Evolutionary conservation across 2,797 vertebrate species (phyloP).

Genomic region (Coracias cyanogaster): DNA sequence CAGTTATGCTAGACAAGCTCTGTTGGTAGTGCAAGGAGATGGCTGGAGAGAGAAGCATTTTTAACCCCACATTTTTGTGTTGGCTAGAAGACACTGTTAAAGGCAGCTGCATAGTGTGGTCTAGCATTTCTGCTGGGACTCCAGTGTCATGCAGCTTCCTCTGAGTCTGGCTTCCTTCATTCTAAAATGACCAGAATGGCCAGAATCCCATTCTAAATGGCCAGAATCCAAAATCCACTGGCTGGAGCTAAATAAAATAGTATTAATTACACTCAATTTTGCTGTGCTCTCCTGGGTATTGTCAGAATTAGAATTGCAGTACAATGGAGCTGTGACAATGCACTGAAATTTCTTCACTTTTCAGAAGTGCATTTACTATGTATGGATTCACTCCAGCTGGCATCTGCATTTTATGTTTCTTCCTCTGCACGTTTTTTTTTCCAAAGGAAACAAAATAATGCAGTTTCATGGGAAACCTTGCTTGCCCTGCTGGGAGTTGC

Average conservation of each 20-base stretch:
- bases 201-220: background rate
- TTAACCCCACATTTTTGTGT: background rate
- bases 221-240: background rate
- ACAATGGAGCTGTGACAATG: background rate
- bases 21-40: background rate
- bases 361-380: background rate
- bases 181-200: background rate
- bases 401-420: conserved; percentile 6
- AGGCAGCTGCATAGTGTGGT: background rate
- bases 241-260: background rate
- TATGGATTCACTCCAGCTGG: background rate
- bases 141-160: background rate
- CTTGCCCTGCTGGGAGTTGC: background rate
- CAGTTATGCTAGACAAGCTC: background rate
- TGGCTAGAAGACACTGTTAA: background rate
- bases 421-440: background rate
- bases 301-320: background rate
- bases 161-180: background rate
- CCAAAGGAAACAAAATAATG: background rate
- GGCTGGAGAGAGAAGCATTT: background rate
- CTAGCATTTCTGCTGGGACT: background rate
- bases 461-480: background rate
- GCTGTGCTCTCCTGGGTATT: background rate
- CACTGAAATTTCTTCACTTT: background rate
- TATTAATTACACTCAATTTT: background rate